Conservation (phyloP, 2,113 vertebrate genomes). For the Gnathonemus longibarbis region DNA sequence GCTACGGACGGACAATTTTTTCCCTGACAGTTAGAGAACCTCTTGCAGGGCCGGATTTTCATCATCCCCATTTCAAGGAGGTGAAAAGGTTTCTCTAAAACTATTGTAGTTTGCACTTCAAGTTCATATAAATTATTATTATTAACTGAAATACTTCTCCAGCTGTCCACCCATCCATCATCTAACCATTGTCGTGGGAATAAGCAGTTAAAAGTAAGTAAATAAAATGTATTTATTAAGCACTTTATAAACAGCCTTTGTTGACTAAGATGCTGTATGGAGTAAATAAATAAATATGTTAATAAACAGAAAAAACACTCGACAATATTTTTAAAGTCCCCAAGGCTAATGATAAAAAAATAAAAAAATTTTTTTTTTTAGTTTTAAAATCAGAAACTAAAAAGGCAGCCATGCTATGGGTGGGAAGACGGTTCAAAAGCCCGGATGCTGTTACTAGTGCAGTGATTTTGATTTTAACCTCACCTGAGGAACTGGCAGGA, state of each 20-base stretch:
- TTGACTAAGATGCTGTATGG: background rate
- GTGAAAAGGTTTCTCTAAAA: background rate
- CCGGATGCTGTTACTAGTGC: background rate
- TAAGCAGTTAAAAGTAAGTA: background rate
- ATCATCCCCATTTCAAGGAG: background rate
- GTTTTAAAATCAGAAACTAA: background rate
- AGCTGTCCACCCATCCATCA: background rate
- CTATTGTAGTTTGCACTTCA: background rate
- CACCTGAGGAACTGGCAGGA: background rate
- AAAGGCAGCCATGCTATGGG: background rate
- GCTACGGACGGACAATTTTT: too few species aligned
- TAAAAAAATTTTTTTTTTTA: background rate
- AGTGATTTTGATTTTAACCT: background rate
- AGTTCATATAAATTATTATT: background rate
- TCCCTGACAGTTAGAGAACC: too few species aligned
- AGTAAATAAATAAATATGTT: background rate
- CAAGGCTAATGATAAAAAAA: background rate
- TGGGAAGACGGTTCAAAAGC: background rate
- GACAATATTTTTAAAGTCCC: background rate
- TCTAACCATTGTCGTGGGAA: background rate
- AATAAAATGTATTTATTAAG: background rate
- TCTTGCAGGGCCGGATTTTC: too few species aligned
- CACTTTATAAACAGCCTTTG: background rate
- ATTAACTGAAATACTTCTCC: background rate
- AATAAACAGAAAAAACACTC: background rate